Percentiles rank a stretch among this genome's conserved stretches.
Conservation (phyloP, 1,140 invertebrate species). For the Augochlora pura region DNA sequence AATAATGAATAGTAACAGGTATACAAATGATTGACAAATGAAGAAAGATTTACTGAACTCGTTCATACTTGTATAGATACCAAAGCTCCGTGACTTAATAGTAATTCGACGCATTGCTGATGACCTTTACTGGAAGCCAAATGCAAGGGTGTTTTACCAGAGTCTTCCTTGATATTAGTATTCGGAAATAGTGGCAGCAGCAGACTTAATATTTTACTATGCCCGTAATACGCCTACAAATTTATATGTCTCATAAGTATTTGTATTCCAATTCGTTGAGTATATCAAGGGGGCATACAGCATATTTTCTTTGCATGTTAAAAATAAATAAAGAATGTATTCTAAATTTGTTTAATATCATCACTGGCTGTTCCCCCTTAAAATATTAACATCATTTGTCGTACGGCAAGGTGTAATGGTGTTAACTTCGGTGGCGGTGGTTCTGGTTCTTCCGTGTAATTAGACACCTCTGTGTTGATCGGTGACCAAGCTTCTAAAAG, state of each 20-base stretch:
- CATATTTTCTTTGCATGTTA: too few species aligned
- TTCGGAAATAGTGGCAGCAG: conserved; percentile 81
- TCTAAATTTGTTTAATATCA: too few species aligned
- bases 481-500: conserved; percentile 64
- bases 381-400: conserved; percentile 40
- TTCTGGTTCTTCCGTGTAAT: conserved; percentile 51
- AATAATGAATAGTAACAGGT: not conserved
- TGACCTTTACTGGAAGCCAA: conserved; percentile 82
- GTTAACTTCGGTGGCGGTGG: conserved; percentile 74
- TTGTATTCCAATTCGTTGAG: not conserved
- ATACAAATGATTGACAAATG: not conserved
- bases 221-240: conserved; percentile 80
- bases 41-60: not conserved
- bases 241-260: not conserved
- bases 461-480: conserved; percentile 2
- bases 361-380: too few species aligned
- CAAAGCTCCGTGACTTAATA: conserved; percentile 66
- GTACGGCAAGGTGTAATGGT: conserved; percentile 83
- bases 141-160: conserved; percentile 83
- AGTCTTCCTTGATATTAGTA: conserved; percentile 81
- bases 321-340: too few species aligned
- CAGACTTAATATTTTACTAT: conserved; percentile 79
- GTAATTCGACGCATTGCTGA: conserved; percentile 80
- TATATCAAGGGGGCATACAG: not conserved
- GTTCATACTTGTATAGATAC: conserved; percentile 62